phyloP scores from a whole-genome alignment of 2,113 vertebrate genomes.

The Panthera uncia region DNA sequence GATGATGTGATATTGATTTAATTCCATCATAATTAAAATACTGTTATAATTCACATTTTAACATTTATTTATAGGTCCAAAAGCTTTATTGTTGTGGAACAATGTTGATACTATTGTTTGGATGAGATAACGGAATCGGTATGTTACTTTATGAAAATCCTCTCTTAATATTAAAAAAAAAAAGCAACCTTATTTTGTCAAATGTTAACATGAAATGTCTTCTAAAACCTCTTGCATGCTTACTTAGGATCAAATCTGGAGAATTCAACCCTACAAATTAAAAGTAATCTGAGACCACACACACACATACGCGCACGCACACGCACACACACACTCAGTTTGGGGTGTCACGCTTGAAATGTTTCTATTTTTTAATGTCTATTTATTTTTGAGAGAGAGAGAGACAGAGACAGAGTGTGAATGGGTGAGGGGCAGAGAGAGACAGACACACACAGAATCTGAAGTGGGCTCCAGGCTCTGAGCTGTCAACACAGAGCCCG shows the following conservation, averaged over 20 bases:
- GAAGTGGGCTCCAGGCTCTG: no score
- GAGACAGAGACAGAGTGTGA: no score
- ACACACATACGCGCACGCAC: not conserved
- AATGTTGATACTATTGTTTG: not conserved
- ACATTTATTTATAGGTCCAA: not conserved
- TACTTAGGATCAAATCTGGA: conserved; percentile 2
- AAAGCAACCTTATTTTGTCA: not conserved
- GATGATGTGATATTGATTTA: not conserved
- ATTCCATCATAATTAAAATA: conserved; percentile 24
- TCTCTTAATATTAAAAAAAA: not conserved
- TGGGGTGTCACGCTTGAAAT: not conserved
- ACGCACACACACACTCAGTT: not conserved
- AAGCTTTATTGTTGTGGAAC: not conserved
- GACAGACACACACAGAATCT: no score
- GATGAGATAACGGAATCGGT: not conserved
- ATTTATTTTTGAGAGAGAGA: no score
- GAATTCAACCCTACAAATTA: not conserved
- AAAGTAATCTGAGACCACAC: not conserved
- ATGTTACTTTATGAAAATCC: conserved; percentile 10
- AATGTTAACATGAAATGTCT: conserved; percentile 28
- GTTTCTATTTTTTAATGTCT: not conserved
- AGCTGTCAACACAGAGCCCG: no score
- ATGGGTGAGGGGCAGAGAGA: no score
- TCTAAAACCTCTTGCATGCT: not conserved
- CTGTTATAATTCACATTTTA: not conserved